A percentile compares a stretch with the other conserved stretches of the same genome.
Evolutionary conservation across 2,797 vertebrate species (phyloP).

Genomic region (Sus cebifrons): DNA sequence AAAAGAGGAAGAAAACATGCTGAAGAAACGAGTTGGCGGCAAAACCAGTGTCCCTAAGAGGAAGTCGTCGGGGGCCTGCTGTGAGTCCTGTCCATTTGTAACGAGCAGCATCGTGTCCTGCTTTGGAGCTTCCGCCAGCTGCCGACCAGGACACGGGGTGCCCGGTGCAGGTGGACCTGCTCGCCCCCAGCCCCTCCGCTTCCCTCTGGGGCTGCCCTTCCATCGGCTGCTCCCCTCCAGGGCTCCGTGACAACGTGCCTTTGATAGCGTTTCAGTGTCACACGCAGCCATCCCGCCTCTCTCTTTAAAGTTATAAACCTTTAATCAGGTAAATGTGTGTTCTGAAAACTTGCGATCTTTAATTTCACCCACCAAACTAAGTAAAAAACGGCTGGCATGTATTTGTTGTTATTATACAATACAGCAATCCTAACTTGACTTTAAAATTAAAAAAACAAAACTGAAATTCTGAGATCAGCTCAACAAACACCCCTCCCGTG

Average conservation of each 20-base stretch:
- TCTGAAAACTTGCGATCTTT: fast-evolving
- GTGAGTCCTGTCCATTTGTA: not conserved
- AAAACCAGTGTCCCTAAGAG: not conserved
- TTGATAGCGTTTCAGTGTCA: not conserved
- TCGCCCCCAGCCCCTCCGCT: too few species aligned
- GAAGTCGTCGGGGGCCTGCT: not conserved
- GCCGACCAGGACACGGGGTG: too few species aligned
- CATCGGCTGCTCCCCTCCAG: too few species aligned
- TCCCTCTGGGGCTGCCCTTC: too few species aligned
- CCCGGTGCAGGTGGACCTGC: too few species aligned
- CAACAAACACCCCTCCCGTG: not conserved
- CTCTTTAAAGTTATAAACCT: too few species aligned
- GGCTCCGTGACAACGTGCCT: too few species aligned
- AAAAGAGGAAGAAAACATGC: not conserved
- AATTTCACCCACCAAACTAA: too few species aligned
- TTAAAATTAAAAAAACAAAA: not conserved
- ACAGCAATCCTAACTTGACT: too few species aligned
- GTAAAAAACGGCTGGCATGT: too few species aligned
- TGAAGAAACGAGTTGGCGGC: not conserved
- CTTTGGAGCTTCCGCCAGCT: not conserved
- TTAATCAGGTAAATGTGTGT: too few species aligned
- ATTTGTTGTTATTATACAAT: fast-evolving
- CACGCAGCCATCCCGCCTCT: fast-evolving
- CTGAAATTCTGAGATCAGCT: not conserved
- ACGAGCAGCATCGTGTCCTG: not conserved